These are phyloP conservation scores for Brachyptera putata DNA, from an alignment of 2,888 invertebrate species.

Conservation along the genomic window DNA sequence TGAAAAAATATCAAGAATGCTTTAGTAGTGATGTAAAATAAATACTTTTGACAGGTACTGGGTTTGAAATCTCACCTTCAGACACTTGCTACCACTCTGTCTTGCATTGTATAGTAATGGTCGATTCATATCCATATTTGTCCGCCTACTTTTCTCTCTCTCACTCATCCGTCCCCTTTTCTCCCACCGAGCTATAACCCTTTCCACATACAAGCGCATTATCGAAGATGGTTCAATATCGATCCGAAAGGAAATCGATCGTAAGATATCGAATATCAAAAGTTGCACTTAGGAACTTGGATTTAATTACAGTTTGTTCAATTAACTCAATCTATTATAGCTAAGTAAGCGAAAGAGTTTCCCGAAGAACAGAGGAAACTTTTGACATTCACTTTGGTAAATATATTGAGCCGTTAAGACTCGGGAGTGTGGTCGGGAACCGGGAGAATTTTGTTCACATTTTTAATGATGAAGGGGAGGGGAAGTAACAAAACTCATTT, in stretches of 20 bases:
- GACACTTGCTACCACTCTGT: not conserved
- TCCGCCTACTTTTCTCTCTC: not conserved
- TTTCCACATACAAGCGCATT: not conserved
- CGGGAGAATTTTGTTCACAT: no score
- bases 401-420: no score
- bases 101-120: conserved; percentile 10
- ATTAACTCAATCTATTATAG: no score
- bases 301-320: conserved; percentile 9
- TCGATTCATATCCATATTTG: not conserved
- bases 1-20: conserved; percentile 21
- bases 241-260: not conserved
- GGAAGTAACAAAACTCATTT: no score
- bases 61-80: conserved; percentile 8
- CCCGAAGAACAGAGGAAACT: no score
- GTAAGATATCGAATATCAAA: conserved; percentile 1
- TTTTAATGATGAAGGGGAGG: no score
- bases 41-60: conserved; percentile 13
- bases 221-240: conserved; percentile 2
- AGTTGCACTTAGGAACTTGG: not conserved
- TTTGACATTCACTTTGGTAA: no score
- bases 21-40: conserved; percentile 16
- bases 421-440: no score
- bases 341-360: not conserved
- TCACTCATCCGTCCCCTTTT: not conserved
- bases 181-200: not conserved